phyloP scores from a whole-genome alignment of 2,797 vertebrate genomes.

The Hydrolagus colliei region DNA sequence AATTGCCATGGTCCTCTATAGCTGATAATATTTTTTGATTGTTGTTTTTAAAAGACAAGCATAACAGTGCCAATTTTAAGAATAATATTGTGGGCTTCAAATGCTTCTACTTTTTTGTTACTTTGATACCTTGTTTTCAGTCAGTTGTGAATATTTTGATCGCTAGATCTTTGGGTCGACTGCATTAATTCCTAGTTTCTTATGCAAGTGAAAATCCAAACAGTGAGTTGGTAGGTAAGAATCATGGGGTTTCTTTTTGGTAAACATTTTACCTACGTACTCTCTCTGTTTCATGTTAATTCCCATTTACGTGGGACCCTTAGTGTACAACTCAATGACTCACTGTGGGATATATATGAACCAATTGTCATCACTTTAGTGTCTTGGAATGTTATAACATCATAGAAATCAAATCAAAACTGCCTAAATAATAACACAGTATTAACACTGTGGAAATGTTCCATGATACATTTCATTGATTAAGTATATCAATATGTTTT shows the following conservation, averaged over 20 bases:
- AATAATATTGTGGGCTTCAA: constrained; percentile 68
- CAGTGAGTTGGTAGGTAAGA: neutral
- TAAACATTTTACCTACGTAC: constrained; percentile 13
- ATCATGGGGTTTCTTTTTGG: constrained; percentile 1
- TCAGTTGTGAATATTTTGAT: constrained; percentile 17
- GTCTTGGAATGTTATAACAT: constrained; percentile 21
- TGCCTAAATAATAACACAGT: constrained; percentile 15
- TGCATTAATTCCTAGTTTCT: constrained; percentile 29
- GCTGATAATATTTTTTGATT: constrained; percentile 39
- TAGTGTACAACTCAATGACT: neutral
- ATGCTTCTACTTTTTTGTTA: constrained; percentile 64
- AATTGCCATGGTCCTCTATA: constrained; percentile 51
- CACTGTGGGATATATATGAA: constrained; percentile 14
- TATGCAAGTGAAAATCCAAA: constrained; percentile 3
- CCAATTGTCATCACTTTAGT: constrained; percentile 16
- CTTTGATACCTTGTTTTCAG: constrained; percentile 50
- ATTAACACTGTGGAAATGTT: constrained; percentile 26
- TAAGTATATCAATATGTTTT: neutral
- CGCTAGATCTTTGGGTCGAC: constrained; percentile 11
- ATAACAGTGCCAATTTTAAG: constrained; percentile 67
- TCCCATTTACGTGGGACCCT: constrained; percentile 3
- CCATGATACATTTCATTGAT: constrained; percentile 12
- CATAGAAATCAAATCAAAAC: neutral
- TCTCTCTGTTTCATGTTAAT: constrained; percentile 11
- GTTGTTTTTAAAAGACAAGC: constrained; percentile 62